Percentiles rank a stretch among this genome's conserved stretches.
These are phyloP conservation scores for Monopis laevigella DNA, from an alignment of 2,888 invertebrate genomes.

Conservation along the genomic window DNA sequence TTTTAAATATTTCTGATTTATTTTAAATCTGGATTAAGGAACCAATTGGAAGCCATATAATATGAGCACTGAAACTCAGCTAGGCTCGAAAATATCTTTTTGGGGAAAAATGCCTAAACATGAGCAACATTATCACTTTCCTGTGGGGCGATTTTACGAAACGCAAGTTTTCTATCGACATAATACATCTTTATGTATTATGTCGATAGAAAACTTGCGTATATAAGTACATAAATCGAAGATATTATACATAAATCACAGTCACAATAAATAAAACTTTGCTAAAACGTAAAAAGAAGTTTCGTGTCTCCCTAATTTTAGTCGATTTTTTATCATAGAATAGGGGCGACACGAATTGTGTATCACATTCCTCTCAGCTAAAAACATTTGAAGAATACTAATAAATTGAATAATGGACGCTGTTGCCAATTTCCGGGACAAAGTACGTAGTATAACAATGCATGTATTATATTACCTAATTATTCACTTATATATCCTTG, in stretches of 20 bases:
- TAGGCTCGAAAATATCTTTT: slow-evolving; percentile 15
- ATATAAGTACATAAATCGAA: slow-evolving; percentile 13
- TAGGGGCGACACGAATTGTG: slow-evolving; percentile 18
- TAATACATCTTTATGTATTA: too few species aligned
- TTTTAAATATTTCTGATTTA: slow-evolving; percentile 15
- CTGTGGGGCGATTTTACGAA: slow-evolving; percentile 13
- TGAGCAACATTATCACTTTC: slow-evolving; percentile 11
- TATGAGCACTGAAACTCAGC: slow-evolving; percentile 15
- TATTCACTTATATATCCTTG: too few species aligned
- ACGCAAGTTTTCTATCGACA: slow-evolving; percentile 14
- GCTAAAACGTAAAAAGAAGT: slow-evolving; percentile 16
- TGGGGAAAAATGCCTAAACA: slow-evolving; percentile 15
- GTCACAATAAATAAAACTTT: slow-evolving; percentile 17
- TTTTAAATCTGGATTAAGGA: slow-evolving; percentile 14
- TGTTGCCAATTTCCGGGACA: too few species aligned
- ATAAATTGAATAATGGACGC: too few species aligned
- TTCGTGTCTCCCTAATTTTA: slow-evolving; percentile 15
- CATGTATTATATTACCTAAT: too few species aligned
- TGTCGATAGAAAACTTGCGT: too few species aligned
- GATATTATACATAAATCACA: slow-evolving; percentile 15
- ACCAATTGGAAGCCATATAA: slow-evolving; percentile 16
- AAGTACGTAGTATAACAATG: too few species aligned
- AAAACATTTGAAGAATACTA: slow-evolving; percentile 14
- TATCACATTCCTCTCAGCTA: slow-evolving; percentile 19
- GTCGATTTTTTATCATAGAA: slow-evolving; percentile 17